phyloP scores from a whole-genome alignment of 2,113 vertebrate genomes.

The Probosciger aterrimus region DNA sequence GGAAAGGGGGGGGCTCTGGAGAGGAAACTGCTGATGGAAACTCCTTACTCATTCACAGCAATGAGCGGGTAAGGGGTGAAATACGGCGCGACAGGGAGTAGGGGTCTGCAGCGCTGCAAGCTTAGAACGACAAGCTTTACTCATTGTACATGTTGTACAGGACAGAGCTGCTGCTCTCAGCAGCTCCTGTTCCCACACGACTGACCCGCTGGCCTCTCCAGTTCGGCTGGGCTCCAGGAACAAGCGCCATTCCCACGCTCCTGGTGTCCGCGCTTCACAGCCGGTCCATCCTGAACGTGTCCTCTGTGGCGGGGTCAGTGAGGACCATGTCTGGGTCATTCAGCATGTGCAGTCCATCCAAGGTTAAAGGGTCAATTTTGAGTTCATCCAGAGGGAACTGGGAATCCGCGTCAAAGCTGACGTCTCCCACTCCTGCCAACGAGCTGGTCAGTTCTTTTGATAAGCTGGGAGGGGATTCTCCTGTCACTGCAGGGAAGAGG shows the following conservation, averaged over 20 bases:
- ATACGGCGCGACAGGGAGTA: conserved; percentile 59
- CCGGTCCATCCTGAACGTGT: conserved; percentile 98
- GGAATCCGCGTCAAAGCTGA: conserved; percentile 94
- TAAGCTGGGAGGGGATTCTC: conserved; percentile 95
- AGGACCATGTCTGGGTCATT: conserved; percentile 99
- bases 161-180: conserved; percentile 60
- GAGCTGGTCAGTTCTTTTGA: conserved; percentile 96
- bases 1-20: not conserved
- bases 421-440: conserved; percentile 89
- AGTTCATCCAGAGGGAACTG: conserved; percentile 98
- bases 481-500: conserved; percentile 81
- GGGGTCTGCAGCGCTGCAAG: conserved; percentile 81
- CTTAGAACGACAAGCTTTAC: conserved; percentile 81
- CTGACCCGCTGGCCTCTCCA: conserved; percentile 24
- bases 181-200: conserved; percentile 5
- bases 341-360: conserved; percentile 98
- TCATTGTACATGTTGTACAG: conserved; percentile 72
- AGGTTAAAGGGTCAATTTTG: conserved; percentile 95
- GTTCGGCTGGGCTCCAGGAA: conserved; percentile 75
- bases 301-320: conserved; percentile 93
- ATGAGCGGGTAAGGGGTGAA: conserved; percentile 71
- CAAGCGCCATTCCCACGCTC: conserved; percentile 18
- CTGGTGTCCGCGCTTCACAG: conserved; percentile 75
- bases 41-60: conserved; percentile 53
- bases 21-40: not conserved